phyloP scores from a whole-genome alignment of 2,797 vertebrate species.

The Intellagama lesueurii region DNA sequence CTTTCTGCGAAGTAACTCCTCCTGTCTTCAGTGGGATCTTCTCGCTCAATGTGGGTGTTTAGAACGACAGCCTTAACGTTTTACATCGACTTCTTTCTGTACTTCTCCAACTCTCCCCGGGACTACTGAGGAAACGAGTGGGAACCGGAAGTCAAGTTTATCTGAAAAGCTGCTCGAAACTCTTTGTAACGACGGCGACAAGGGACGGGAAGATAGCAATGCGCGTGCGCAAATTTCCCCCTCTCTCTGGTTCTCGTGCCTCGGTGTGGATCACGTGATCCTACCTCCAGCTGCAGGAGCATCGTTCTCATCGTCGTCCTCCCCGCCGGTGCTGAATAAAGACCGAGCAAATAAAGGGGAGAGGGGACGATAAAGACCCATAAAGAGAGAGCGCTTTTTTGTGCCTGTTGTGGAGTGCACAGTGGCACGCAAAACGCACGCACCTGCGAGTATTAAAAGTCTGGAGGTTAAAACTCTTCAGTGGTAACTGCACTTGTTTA shows the following conservation, averaged over 20 bases:
- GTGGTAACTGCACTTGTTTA: background rate
- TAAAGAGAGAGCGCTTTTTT: background rate
- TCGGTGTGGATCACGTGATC: slow-evolving; percentile 6
- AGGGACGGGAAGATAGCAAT: background rate
- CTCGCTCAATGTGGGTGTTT: background rate
- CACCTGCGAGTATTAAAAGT: background rate
- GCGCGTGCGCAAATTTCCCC: background rate
- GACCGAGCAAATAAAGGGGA: background rate
- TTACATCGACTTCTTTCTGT: background rate
- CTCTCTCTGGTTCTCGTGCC: background rate
- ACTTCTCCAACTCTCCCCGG: too few species aligned
- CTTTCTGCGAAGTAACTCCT: background rate
- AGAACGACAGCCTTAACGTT: background rate
- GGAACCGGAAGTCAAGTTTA: background rate
- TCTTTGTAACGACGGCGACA: background rate
- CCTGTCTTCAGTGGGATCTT: background rate
- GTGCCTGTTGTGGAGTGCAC: background rate
- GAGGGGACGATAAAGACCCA: background rate
- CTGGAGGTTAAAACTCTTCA: background rate
- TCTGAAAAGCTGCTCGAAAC: background rate
- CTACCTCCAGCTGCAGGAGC: accelerated
- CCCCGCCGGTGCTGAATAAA: background rate
- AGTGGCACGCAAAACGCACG: too few species aligned
- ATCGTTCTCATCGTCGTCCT: background rate
- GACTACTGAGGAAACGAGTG: background rate